Evolutionary conservation across 2,797 vertebrate genomes (phyloP).

Genomic region (Calcarius lapponicus): DNA sequence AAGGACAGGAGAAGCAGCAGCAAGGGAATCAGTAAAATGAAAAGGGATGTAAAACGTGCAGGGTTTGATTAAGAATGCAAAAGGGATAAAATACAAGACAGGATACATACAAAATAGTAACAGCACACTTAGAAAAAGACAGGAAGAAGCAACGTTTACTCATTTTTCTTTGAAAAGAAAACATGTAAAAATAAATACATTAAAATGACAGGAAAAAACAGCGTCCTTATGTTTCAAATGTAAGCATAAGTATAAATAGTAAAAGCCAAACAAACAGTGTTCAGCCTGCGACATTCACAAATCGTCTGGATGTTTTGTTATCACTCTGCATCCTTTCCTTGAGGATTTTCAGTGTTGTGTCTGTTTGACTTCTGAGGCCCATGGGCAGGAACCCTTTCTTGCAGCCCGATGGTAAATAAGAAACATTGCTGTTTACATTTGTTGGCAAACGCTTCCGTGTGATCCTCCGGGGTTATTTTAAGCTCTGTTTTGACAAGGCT

Average conservation of each 20-base stretch:
- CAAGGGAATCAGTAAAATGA: neutral
- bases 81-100: conserved; percentile 12
- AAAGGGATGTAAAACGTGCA: neutral
- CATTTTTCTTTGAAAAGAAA: conserved; percentile 28
- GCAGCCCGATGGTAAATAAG: neutral
- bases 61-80: neutral
- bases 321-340: conserved; percentile 26
- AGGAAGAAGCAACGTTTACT: conserved; percentile 52
- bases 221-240: conserved; percentile 13
- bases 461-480: neutral
- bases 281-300: neutral
- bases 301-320: neutral
- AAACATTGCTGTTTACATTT: neutral
- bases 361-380: neutral
- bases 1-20: neutral
- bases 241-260: conserved; percentile 66
- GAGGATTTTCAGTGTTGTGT: conserved; percentile 14
- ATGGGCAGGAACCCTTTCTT: neutral
- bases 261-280: conserved; percentile 40
- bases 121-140: neutral
- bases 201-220: conserved; percentile 58
- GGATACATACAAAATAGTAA: conserved; percentile 25
- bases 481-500: conserved; percentile 28
- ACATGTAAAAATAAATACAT: conserved; percentile 52
- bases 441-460: neutral